Evolutionary conservation across 2,113 vertebrate genomes (phyloP), one percentile per base, ranked within the genome.

Genomic region (Eretmochelys imbricata): DNA sequence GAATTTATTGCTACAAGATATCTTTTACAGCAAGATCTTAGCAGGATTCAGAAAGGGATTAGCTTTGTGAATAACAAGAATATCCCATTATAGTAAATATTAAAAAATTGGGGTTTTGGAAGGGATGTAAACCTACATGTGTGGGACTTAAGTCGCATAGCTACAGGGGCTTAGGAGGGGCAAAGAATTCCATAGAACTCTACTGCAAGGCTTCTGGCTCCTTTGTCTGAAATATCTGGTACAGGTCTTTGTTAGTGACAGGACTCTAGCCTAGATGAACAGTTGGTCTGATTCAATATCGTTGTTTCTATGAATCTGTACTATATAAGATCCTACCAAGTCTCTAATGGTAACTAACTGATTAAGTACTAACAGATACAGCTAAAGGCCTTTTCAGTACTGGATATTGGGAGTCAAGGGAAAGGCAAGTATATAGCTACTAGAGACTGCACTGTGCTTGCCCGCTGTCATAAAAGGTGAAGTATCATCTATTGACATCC

Each of bases 21-120:
- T 79, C 46, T 69, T 54, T 90, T 62, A 53, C 5, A 38, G 55
- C 50, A 55, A 62, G 51, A 46, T 42, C 93, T 75, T 38, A 19
- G 42, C 42, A 25, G 75, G 25, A 89, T 89, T 96, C 94, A 53
- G 50, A 2, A 87, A 76, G 54, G 94, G 88, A 90, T 94, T 95
- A 79, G 82, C n/a, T 65, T 85, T 82, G 38, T n/a, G 49, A 35
- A 82, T 1, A 10, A 25, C 24, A 72, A 80, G 6, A 59, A 5
- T 27, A 57, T 75, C 54, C 88, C 57, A 78, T 55, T 4, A 3
- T 54, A 91, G 75, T 42, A 84, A 91, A 49, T 81, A 53, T 62
- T 46, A 76, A 84, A 84, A 1, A 83, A 25, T n/a, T 13, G 62
- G 31, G 22, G 38, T 46, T 95, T 84, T 85, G 84, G 51, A 76